Base-by-base conservation (phyloP, 2,888 invertebrate genomes). In the Cataglyphis albicans region DNA sequence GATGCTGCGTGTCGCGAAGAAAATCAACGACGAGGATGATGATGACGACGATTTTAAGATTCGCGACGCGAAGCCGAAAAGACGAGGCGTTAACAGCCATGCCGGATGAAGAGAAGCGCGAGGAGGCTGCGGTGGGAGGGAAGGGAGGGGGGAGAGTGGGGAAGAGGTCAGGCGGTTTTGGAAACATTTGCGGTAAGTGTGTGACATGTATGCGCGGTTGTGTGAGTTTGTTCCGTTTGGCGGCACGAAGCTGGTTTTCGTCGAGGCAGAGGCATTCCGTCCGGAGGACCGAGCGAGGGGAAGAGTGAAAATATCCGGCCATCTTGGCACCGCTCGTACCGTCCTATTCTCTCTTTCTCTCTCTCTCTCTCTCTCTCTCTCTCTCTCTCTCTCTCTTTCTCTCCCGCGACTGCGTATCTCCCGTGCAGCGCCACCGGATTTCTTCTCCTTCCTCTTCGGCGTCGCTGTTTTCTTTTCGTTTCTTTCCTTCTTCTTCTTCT, bases 131-230 rank as follows among this genome's bases (percentile, higher is more conserved):
- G 67, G 18, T 10, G 82, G 35, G 78, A 65, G 82, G 82, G 80
- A 65, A 84, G 48, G n/a, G 18, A 3, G 61, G 44, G 57, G 52
- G 7, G 21, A 0, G 21, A 0, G 21, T 21, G 0, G 21, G 61
- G 29, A 29, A 44, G 59, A 75, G 65, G 83, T 57, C 68, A 73
- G 55, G 59, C 55, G 85, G 82, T 84, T 88, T 90, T 86, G 82
- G 88, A 90, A 89, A 89, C 88, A 85, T 90, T 85, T 81, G 88
- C 76, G 89, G 90, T 89, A 86, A 89, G 89, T 90, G 90, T 86
- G 80, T 15, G 82, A 85, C 15, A 5, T 29, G 52, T n/a, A 81
- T 76, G 75, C 63, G 68, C 82, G 81, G 10, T 21, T 52, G 68
- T 81, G 83, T 32, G 74, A n/a, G 68, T 52, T 48, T 59, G 73